These are phyloP conservation scores for Sympetrum striolatum DNA, from an alignment of 2,888 invertebrate genomes.

Conservation along the genomic window DNA sequence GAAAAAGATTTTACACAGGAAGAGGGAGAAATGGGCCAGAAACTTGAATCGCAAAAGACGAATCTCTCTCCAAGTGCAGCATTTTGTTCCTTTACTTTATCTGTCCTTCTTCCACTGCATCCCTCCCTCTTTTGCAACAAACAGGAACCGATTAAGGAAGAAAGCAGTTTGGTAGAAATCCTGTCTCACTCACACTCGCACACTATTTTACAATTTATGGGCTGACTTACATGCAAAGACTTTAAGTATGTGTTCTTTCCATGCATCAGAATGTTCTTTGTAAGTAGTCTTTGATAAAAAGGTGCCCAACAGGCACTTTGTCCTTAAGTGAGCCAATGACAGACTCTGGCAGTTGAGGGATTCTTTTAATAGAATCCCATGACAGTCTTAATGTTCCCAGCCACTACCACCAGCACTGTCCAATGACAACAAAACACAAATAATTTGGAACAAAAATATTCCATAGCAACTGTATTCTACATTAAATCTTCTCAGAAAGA, in stretches of 20 bases:
- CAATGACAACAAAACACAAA: neutral
- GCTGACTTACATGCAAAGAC: neutral
- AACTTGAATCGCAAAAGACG: neutral
- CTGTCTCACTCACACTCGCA: neutral
- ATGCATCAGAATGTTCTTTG: neutral
- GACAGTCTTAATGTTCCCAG: neutral
- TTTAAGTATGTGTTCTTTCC: neutral
- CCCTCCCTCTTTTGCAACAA: neutral
- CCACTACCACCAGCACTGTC: neutral
- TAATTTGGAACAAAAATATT: too few relatives aligned
- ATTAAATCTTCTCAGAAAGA: neutral
- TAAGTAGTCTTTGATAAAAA: neutral
- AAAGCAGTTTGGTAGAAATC: slow-evolving; percentile 33
- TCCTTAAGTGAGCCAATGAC: neutral
- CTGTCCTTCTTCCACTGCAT: neutral
- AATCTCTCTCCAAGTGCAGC: neutral
- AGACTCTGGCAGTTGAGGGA: slow-evolving; percentile 29
- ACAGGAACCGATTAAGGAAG: slow-evolving; percentile 39
- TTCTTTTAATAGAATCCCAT: neutral
- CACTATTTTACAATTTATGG: neutral
- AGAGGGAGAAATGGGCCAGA: neutral
- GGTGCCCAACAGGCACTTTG: slow-evolving; percentile 18
- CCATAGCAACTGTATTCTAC: neutral
- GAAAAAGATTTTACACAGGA: neutral
- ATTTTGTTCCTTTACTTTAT: neutral